Conservation (phyloP, 2,113 vertebrate species). For the Anoura caudifer region DNA sequence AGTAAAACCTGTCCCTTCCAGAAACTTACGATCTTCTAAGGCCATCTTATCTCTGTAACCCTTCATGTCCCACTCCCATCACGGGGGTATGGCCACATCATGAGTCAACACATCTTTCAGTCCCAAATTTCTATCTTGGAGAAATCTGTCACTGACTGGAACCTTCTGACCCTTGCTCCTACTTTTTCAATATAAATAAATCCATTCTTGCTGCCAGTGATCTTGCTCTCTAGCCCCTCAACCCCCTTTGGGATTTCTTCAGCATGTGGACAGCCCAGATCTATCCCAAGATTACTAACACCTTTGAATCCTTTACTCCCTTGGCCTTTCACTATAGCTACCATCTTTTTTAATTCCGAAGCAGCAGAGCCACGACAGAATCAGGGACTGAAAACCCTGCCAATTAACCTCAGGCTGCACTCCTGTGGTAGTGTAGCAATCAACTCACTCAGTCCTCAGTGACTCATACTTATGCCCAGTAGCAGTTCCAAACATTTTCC, state of each 20-base stretch:
- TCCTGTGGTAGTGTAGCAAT: neutral
- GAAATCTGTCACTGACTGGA: neutral
- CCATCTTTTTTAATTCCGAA: neutral
- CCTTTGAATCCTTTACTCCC: neutral
- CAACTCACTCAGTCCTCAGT: neutral
- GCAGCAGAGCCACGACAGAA: neutral
- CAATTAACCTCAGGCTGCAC: slow-evolving; percentile 50
- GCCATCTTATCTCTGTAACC: neutral
- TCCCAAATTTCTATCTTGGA: neutral
- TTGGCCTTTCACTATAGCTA: neutral
- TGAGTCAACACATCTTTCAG: neutral
- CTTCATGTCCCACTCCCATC: neutral
- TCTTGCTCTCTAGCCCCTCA: neutral
- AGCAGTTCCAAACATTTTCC: neutral
- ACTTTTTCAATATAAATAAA: neutral
- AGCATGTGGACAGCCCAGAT: neutral
- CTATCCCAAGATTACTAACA: neutral
- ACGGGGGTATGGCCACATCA: neutral
- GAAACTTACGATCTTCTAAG: neutral
- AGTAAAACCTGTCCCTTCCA: neutral
- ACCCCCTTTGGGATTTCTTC: neutral
- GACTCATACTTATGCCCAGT: neutral
- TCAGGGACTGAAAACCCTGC: neutral
- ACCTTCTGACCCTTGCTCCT: neutral
- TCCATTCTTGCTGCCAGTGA: neutral